These are phyloP conservation scores for Danio aesculapii DNA, from an alignment of 2,797 vertebrate genomes.

Conservation along the genomic window DNA sequence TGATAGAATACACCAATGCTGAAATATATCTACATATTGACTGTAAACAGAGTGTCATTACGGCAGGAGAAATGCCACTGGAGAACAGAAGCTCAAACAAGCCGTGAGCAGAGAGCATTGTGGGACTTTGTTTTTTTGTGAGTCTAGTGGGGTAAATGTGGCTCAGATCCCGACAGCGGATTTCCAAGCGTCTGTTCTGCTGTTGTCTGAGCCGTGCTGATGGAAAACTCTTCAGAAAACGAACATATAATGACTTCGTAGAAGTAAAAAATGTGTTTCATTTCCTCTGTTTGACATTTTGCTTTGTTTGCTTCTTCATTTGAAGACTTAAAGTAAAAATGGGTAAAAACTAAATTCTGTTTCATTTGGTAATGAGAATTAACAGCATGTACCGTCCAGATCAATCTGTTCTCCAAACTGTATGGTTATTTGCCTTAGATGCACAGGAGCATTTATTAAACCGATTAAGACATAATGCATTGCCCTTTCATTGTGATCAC, in stretches of 20 bases:
- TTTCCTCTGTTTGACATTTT: background rate
- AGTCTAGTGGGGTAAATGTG: background rate
- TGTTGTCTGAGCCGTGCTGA: slow-evolving; percentile 6
- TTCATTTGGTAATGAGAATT: background rate
- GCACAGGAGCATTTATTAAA: too few species aligned
- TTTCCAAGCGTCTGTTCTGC: slow-evolving; percentile 18
- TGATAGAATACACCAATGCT: slow-evolving; percentile 30
- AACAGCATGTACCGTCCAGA: too few species aligned
- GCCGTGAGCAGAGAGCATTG: slow-evolving; percentile 20
- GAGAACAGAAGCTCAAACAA: slow-evolving; percentile 11
- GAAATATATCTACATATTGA: slow-evolving; percentile 27
- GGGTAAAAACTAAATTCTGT: background rate
- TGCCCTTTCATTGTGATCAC: too few species aligned
- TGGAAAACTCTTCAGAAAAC: slow-evolving; percentile 4
- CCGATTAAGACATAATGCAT: too few species aligned
- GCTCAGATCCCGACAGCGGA: slow-evolving; percentile 18
- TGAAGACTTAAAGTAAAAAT: background rate
- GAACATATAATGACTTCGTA: background rate
- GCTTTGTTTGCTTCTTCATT: background rate
- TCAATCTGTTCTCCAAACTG: too few species aligned
- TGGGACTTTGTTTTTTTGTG: slow-evolving; percentile 8
- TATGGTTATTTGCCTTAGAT: too few species aligned
- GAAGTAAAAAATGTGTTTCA: slow-evolving; percentile 12
- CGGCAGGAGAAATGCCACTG: slow-evolving; percentile 36
- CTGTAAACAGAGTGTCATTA: slow-evolving; percentile 4